Base-by-base conservation (phyloP, 1,140 invertebrate species). In the Drosophila murphyi region DNA sequence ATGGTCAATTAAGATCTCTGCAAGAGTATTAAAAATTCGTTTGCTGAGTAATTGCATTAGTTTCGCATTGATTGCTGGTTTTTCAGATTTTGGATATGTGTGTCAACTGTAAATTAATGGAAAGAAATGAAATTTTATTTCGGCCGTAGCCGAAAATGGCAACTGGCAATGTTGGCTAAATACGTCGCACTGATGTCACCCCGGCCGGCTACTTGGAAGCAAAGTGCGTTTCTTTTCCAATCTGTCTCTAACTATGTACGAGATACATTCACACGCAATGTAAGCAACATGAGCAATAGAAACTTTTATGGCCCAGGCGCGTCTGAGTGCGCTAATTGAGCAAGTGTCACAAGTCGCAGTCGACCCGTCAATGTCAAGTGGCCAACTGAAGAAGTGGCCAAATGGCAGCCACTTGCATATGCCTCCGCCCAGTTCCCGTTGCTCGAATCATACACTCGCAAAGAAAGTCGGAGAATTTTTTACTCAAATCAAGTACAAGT, bases 81-180 rank as follows among this genome's bases (percentile, higher is more conserved):
- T 54, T 68, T 32, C 65, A 45, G 45, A 41, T 64, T 64, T 59
- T 57, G 54, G 60, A 31, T 50, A 63, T 72, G 67, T 86, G 82
- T 82, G 82, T 67, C 82, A 86, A 74, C 79, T 86, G 82, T 76
- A 82, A 87, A 86, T 86, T 70, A 87, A 87, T 82, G 69, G 61
- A 63, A 75, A 76, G 83, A 71, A 80, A 76, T 43, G 39, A 43
- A 43, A 43, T 43, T 76, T 57, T 73, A 68, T 77, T 59, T 82
- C 76, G 78, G 57, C 62, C 41, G 12, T 0, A 10, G 12, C 71
- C 72, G 6, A 75, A 75, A 64, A 64, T 64, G 68, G 60, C 64
- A 52, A 71, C 67, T 54, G 47, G 60, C 67, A n/a, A 43, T 4
- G 68, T 67, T 59, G 71, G 80, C 80, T 73, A 82, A 76, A 76